Evolutionary conservation across 1,140 invertebrate genomes (phyloP).

Genomic region (Marisa cornuarietis): DNA sequence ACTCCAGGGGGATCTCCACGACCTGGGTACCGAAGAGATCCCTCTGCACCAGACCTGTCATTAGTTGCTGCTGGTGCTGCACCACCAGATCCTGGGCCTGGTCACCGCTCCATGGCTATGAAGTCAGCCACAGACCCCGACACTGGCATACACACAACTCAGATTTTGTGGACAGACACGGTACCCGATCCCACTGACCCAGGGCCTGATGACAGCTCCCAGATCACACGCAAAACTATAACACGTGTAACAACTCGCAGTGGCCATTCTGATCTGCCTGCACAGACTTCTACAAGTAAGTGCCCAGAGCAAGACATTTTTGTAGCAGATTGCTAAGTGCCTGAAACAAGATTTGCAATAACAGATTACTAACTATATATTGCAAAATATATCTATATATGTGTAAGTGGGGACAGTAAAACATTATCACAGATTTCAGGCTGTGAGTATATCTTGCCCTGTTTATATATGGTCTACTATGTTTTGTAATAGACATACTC

Average conservation of each 20-base stretch:
- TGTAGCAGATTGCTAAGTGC: neutral
- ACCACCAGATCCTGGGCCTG: slow-evolving; percentile 39
- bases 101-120: slow-evolving; percentile 44
- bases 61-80: slow-evolving; percentile 35
- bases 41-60: slow-evolving; percentile 25
- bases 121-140: slow-evolving; percentile 45
- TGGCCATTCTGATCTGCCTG: slow-evolving; percentile 38
- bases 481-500: neutral
- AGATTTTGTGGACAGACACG: slow-evolving; percentile 49
- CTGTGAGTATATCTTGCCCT: neutral
- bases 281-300: slow-evolving; percentile 36
- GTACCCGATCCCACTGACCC: slow-evolving; percentile 49
- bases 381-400: neutral
- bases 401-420: neutral
- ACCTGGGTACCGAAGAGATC: slow-evolving; percentile 1
- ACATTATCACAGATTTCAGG: neutral
- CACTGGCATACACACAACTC: slow-evolving; percentile 43
- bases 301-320: neutral
- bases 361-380: neutral
- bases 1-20: slow-evolving; percentile 30
- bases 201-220: slow-evolving; percentile 41
- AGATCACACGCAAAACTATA: slow-evolving; percentile 50
- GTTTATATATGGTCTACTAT: neutral
- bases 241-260: slow-evolving; percentile 50
- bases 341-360: neutral